phyloP scores from a whole-genome alignment of 2,888 invertebrate genomes.

The Drosophila testacea region DNA sequence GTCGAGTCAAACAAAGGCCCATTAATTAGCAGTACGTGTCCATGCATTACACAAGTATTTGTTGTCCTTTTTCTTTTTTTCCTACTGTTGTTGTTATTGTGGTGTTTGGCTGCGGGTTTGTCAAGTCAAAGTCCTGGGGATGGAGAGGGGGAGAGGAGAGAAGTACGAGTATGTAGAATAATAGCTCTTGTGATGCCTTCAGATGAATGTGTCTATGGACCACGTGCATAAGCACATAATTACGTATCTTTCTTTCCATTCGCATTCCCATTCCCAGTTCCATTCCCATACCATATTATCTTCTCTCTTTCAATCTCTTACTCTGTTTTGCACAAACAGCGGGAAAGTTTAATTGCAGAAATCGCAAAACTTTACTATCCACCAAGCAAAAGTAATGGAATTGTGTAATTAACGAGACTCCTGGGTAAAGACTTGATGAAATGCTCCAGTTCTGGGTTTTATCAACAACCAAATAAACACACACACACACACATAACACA shows the following conservation, averaged over 20 bases:
- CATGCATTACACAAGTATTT: conserved; percentile 81
- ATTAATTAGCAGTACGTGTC: conserved; percentile 77
- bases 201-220: conserved; percentile 67
- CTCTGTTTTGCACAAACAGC: conserved; percentile 40
- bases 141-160: too few species aligned
- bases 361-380: conserved; percentile 73
- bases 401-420: conserved; percentile 76
- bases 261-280: too few species aligned
- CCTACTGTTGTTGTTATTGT: conserved; percentile 9
- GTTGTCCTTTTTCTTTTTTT: conserved; percentile 63
- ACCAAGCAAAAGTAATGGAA: conserved; percentile 71
- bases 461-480: conserved; percentile 30
- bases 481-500: conserved; percentile 1
- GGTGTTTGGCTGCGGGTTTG: conserved; percentile 44
- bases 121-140: conserved; percentile 24
- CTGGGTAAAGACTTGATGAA: conserved; percentile 68
- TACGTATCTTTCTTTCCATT: conserved; percentile 50
- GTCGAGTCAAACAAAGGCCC: conserved; percentile 64
- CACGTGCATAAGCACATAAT: conserved; percentile 65
- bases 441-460: conserved; percentile 33
- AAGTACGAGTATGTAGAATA: conserved; percentile 58
- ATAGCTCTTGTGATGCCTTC: conserved; percentile 83
- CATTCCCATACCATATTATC: not conserved
- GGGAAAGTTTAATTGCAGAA: conserved; percentile 73
- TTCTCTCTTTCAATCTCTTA: conserved; percentile 5